Evolutionary conservation across 2,888 invertebrate species (phyloP).

Genomic region (Kuschelorhynchus macadamiae): DNA sequence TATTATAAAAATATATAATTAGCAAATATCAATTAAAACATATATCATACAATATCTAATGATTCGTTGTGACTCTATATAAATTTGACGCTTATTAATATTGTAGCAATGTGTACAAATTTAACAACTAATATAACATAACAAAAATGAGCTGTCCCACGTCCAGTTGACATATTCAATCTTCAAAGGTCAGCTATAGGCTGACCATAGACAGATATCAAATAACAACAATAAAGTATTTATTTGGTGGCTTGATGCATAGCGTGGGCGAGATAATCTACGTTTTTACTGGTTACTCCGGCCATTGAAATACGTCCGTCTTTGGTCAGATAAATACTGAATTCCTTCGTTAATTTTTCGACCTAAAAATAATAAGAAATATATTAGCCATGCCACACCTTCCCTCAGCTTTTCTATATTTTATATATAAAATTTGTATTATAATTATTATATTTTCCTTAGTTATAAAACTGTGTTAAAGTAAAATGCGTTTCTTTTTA

Average conservation of each 20-base stretch:
- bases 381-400: neutral
- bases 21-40: no score
- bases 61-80: no score
- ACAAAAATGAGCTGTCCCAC: neutral
- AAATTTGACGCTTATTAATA: no score
- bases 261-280: conserved; percentile 92
- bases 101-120: neutral
- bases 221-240: conserved; percentile 48
- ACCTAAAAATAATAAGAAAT: conserved; percentile 76
- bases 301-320: conserved; percentile 99
- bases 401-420: neutral
- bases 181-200: no score
- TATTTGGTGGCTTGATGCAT: conserved; percentile 93
- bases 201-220: no score
- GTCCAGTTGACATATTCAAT: no score
- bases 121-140: neutral
- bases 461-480: no score
- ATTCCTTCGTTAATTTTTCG: conserved; percentile 88
- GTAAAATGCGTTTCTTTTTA: no score
- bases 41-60: no score
- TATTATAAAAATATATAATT: no score
- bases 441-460: neutral
- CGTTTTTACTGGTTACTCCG: conserved; percentile 95
- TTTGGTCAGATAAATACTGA: conserved; percentile 94
- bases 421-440: neutral